Conservation (phyloP, 2,888 invertebrate species). For the Pristionchus entomophagus region DNA sequence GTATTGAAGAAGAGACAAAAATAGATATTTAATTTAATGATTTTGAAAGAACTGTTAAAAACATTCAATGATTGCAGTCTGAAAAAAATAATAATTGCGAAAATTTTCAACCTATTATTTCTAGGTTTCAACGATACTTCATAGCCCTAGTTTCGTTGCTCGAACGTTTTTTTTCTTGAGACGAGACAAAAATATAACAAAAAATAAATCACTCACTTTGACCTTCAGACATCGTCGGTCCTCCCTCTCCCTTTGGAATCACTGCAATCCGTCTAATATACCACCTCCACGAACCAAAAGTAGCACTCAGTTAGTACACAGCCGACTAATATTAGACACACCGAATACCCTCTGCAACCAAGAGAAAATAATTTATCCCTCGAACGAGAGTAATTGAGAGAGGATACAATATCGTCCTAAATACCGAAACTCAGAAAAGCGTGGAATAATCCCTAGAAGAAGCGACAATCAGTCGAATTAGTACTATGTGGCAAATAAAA, state of each 20-base stretch:
- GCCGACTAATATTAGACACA: not conserved
- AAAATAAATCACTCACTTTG: too few species aligned
- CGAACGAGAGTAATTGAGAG: constrained; percentile 18
- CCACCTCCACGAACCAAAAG: not conserved
- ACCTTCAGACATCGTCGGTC: constrained; percentile 7
- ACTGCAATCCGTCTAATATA: not conserved
- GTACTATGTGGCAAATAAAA: constrained; percentile 39
- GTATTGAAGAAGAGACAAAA: not conserved
- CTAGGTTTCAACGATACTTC: too few species aligned
- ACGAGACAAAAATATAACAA: too few species aligned
- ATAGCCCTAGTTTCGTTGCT: too few species aligned
- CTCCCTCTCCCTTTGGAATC: not conserved
- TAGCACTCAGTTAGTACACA: constrained; percentile 22
- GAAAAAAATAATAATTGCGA: too few species aligned
- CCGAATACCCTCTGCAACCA: not conserved
- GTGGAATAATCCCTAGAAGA: constrained; percentile 29
- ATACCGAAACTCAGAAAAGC: not conserved
- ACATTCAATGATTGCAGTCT: too few species aligned
- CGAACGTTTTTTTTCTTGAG: too few species aligned
- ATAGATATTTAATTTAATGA: not conserved
- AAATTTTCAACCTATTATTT: too few species aligned
- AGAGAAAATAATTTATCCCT: constrained; percentile 33
- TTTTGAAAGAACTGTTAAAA: too few species aligned
- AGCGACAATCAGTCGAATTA: constrained; percentile 1
- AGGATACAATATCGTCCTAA: constrained; percentile 2